These are phyloP conservation scores for Phyllostomus hastatus DNA, from an alignment of 2,113 vertebrate species.

Conservation along the genomic window DNA sequence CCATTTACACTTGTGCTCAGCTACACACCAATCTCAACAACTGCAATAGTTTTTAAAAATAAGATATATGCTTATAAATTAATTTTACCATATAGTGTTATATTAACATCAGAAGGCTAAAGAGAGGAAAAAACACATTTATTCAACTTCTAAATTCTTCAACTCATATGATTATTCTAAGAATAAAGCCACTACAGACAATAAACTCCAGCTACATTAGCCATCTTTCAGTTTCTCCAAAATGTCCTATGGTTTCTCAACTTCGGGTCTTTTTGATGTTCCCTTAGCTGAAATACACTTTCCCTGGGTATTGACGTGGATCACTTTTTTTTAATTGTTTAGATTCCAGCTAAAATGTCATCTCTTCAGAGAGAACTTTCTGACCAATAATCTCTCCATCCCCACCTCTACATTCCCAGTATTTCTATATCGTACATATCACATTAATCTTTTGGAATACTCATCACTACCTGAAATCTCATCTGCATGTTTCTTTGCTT, in stretches of 20 bases:
- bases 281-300: not conserved
- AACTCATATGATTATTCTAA: not conserved
- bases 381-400: no score
- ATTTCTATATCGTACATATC: not conserved
- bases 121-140: not conserved
- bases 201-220: not conserved
- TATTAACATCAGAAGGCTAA: not conserved
- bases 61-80: not conserved
- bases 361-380: not conserved
- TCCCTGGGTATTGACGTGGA: rapidly evolving
- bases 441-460: not conserved
- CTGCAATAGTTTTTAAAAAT: not conserved
- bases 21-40: not conserved
- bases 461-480: not conserved
- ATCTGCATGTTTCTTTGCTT: not conserved
- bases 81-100: not conserved
- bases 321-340: not conserved
- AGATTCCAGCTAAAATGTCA: not conserved
- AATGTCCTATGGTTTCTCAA: not conserved
- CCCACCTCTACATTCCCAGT: rapidly evolving
- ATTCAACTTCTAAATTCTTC: not conserved
- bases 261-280: not conserved
- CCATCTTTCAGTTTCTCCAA: not conserved
- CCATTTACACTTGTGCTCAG: not conserved
- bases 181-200: not conserved